Base-by-base conservation (phyloP, 2,888 invertebrate genomes). In the Rhorus exstirpatorius region DNA sequence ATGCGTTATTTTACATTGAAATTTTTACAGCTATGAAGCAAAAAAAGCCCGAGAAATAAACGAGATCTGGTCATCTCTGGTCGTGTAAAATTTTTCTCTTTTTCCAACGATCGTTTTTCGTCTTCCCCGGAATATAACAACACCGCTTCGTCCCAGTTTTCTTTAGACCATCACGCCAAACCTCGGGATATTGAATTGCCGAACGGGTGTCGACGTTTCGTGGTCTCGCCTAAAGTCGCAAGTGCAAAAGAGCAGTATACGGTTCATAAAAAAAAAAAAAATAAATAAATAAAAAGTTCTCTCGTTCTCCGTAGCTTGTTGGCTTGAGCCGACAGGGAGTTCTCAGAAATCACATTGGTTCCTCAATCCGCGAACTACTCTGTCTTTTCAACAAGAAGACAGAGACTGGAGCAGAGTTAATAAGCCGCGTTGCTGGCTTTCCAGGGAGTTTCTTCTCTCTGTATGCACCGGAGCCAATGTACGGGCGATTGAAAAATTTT, bases 321-420 rank as follows among this genome's bases (percentile, higher is more conserved):
- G 35, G 55, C 31, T 68, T 31, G 17, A 67, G 55, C 53, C 38
- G 46, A 75, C 63, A 58, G 17, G 14, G 60, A 10, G 24, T 80
- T 80, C 75, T 80, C 58, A 49, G 80, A 75, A 80, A 80, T 70
- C 53, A 55, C 80, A 67, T 74, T 35, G 72, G 58, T 67, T 61
- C 67, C 51, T n/a, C 35, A 58, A 76, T 67, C 49, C 60, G 67
- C 76, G 35, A 38, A 26, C 67, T 21, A 14, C 26, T 46, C 65
- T 65, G 17, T 31, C 31, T 14, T n/a, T n/a, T n/a, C n/a, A n/a
- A n/a, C n/a, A n/a, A n/a, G n/a, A n/a, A n/a, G n/a, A n/a, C n/a
- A n/a, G 31, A 31, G 31, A 79, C 61, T 26, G 31, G 65, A 74
- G 79, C 60, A 51, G 79, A 79, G 79, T 67, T 79, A 79, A 79